These are phyloP conservation scores for Tringa solitaria DNA, from an alignment of 2,113 vertebrate genomes.

Conservation along the genomic window DNA sequence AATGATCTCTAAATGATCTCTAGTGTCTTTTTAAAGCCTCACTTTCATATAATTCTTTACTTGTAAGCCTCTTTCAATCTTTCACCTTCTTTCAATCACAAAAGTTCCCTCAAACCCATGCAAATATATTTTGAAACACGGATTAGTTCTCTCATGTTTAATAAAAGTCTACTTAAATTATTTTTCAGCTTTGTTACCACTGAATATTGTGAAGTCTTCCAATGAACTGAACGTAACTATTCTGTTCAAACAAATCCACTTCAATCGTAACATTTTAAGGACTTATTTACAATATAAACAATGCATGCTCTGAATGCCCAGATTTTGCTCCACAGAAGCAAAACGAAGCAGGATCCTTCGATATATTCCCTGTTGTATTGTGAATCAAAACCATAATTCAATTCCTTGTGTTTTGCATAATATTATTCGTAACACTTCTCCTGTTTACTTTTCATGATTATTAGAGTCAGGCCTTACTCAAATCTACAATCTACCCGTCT, in stretches of 20 bases:
- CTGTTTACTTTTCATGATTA: neutral
- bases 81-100: neutral
- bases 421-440: neutral
- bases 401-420: neutral
- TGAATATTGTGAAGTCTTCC: constrained; percentile 42
- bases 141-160: constrained; percentile 40
- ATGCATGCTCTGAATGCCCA: neutral
- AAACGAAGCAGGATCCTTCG: neutral
- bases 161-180: constrained; percentile 39
- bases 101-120: neutral
- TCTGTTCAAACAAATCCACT: constrained; percentile 57
- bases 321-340: neutral
- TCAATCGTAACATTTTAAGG: constrained; percentile 49
- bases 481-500: neutral
- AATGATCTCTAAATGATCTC: too few species aligned
- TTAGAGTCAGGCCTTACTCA: neutral
- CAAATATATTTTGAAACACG: constrained; percentile 26
- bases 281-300: constrained; percentile 5
- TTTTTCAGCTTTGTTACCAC: constrained; percentile 51
- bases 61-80: constrained; percentile 23
- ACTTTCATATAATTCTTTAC: neutral
- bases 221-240: constrained; percentile 12
- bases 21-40: neutral
- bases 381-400: neutral
- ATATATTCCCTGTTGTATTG: neutral